Evolutionary conservation across 2,888 invertebrate genomes (phyloP), one percentile per base, ranked within the genome.

Genomic region (Pherbina coryleti): DNA sequence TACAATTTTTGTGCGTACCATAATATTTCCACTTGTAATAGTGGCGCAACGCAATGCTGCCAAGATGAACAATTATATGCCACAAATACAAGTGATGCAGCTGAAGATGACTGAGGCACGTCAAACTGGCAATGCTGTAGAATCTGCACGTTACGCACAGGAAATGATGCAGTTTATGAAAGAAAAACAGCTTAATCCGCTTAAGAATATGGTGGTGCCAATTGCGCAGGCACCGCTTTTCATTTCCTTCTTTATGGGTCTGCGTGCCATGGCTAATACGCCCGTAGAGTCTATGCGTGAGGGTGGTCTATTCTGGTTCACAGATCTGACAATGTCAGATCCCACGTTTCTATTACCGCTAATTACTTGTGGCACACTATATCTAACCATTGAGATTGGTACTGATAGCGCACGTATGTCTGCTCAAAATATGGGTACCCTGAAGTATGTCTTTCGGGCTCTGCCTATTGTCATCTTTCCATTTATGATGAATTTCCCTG

Each of bases 271-370:
- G 98, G 93, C 97, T 1, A 95, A 94, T 85, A 92, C 94, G 44
- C 98, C 98, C 2, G 95, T 99, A 51, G 97, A 96, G 60, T 97
- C 97, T 86, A 92, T 99, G 92, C 92, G 93, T 81, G 91, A 93
- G 0, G 99, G 99, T 44, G 99, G 99, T 0, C 82, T 97, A 1
- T 93, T 92, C 84, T 99, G 99, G 99, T 98, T 99, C 88, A 91
- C 92, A 3, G 98, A 99, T 91, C 92, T 99, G 64, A 97, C 98
- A 0, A 89, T 96, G 11, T 92, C 95, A 3, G 99, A 99, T 91
- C 98, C 98, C 66, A 96, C 92, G 88, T 98, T 94, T 86, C 82
- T 96, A 17, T 90, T 99, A 76, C 99, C 99, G 0, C 7, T 97
- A 0, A 91, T 97, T 71, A 98, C 98, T 0, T 94, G 95, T 88